A percentile compares a stretch with the other conserved stretches of the same genome.
These are phyloP conservation scores for Cephus sareptanus DNA, from an alignment of 2,888 invertebrate genomes.

Conservation along the genomic window DNA sequence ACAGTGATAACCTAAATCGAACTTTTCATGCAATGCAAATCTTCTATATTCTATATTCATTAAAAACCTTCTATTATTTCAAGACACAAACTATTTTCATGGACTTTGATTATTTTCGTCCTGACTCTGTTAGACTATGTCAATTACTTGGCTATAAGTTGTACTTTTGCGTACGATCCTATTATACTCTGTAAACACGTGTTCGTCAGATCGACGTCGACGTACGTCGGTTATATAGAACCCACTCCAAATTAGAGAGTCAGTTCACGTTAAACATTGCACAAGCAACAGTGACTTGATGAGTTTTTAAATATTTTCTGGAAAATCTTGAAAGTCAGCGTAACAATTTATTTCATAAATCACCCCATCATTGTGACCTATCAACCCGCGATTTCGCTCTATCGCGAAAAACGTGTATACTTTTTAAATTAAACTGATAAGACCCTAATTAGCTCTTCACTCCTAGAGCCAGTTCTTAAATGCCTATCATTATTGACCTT, in stretches of 20 bases:
- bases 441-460: background rate
- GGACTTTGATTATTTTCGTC: background rate
- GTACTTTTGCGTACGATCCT: background rate
- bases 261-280: background rate
- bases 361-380: background rate
- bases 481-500: background rate
- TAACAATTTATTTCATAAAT: background rate
- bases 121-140: background rate
- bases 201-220: background rate
- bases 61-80: background rate
- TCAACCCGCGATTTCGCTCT: background rate
- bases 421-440: background rate
- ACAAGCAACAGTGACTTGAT: background rate
- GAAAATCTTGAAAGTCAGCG: background rate
- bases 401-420: background rate
- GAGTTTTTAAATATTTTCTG: background rate
- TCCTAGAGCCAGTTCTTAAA: background rate
- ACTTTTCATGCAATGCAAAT: background rate
- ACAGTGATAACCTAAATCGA: background rate
- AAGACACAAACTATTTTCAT: background rate
- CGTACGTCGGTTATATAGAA: background rate
- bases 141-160: background rate
- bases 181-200: background rate
- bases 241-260: background rate
- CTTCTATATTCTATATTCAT: background rate